Percentiles rank a stretch among this genome's conserved stretches.
Conservation (phyloP, 1,140 invertebrate genomes). For the Euwallacea similis region DNA sequence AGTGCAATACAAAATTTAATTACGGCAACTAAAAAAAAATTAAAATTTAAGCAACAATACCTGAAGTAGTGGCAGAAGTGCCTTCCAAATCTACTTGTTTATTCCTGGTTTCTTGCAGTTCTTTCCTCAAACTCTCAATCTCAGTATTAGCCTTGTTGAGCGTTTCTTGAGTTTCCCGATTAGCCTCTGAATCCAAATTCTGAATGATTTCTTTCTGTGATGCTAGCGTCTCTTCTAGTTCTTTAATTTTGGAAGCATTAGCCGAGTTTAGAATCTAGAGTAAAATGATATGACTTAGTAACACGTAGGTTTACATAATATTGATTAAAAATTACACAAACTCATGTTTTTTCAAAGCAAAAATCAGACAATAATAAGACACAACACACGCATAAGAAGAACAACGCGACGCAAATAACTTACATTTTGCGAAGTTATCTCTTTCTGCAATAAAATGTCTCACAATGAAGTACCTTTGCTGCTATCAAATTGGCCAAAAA, state of each 20-base stretch:
- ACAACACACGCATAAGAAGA: constrained; percentile 20
- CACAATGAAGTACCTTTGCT: no score
- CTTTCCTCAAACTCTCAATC: constrained; percentile 44
- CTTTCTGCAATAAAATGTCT: constrained; percentile 52
- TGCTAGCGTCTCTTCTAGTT: constrained; percentile 58
- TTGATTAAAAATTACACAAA: not conserved
- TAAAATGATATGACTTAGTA: not conserved
- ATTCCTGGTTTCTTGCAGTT: constrained; percentile 38
- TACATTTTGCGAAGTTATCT: constrained; percentile 55
- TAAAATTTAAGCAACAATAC: constrained; percentile 10
- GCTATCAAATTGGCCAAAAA: not conserved
- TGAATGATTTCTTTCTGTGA: constrained; percentile 57
- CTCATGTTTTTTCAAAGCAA: not conserved
- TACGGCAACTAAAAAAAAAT: no score
- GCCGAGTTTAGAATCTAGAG: constrained; percentile 11
- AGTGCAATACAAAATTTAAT: constrained; percentile 2
- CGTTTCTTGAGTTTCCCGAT: constrained; percentile 61
- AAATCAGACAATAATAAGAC: constrained; percentile 23
- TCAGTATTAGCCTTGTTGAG: constrained; percentile 55
- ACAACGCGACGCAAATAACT: constrained; percentile 47
- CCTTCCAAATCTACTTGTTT: constrained; percentile 30
- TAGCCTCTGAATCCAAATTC: constrained; percentile 58
- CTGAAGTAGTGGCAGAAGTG: constrained; percentile 32
- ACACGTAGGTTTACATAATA: not conserved
- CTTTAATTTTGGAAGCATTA: constrained; percentile 57